A percentile compares a stretch with the other conserved stretches of the same genome.
Conservation (phyloP, 2,888 invertebrate genomes). For the Crepidodera aurea region DNA sequence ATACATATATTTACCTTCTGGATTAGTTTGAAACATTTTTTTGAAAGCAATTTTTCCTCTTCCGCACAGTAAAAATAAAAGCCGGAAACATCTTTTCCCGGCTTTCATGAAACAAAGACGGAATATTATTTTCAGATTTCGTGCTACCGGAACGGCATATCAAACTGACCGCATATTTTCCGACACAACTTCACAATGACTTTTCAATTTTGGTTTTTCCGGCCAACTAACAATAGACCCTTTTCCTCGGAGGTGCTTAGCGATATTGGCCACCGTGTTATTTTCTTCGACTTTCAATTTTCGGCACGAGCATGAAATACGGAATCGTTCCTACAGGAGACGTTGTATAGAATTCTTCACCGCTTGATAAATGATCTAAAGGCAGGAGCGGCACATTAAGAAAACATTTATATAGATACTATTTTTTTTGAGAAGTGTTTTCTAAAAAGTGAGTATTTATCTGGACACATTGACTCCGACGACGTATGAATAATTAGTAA, state of each 20-base stretch:
- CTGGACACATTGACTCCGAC: too few relatives aligned
- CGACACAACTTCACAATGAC: neutral
- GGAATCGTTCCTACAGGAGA: neutral
- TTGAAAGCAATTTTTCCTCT: too few relatives aligned
- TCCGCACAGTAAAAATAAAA: too few relatives aligned
- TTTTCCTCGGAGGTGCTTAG: neutral
- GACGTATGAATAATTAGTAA: too few relatives aligned
- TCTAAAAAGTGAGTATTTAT: too few relatives aligned
- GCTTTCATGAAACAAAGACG: neutral
- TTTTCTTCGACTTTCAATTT: constrained; percentile 23
- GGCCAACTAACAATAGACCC: neutral
- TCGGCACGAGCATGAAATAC: constrained; percentile 18
- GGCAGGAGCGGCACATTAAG: neutral
- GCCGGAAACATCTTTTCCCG: neutral
- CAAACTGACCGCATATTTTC: neutral
- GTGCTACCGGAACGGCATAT: neutral
- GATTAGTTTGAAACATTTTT: too few relatives aligned
- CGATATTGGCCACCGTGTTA: constrained; percentile 3
- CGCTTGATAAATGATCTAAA: constrained; percentile 24
- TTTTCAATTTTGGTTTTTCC: neutral
- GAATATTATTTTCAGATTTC: neutral
- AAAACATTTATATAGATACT: too few relatives aligned
- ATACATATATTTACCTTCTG: too few relatives aligned
- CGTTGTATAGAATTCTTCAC: constrained; percentile 22
- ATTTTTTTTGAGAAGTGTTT: too few relatives aligned